These are phyloP conservation scores for Tyria jacobaeae DNA, from an alignment of 2,888 invertebrate genomes.

Conservation along the genomic window DNA sequence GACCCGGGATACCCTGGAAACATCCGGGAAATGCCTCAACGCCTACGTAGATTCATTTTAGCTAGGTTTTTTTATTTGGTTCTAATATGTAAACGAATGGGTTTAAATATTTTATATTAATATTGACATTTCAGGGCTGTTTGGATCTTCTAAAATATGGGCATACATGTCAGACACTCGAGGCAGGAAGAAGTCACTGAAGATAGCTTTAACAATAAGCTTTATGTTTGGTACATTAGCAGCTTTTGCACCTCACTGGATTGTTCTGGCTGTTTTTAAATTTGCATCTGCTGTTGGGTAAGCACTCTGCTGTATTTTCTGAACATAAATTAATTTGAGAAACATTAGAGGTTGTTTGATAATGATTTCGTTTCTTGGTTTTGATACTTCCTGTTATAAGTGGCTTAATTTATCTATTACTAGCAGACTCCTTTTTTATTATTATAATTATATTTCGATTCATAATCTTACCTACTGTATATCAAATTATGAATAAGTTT, in stretches of 20 bases:
- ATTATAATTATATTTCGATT: too few relatives aligned
- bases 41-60: too few relatives aligned
- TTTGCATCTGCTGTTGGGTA: constrained; percentile 7
- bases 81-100: too few relatives aligned
- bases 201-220: background rate
- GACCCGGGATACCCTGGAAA: too few relatives aligned
- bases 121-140: background rate
- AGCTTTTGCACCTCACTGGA: constrained; percentile 86
- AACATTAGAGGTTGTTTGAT: background rate
- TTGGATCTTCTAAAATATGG: constrained; percentile 2
- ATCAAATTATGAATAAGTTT: too few relatives aligned
- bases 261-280: constrained; percentile 71
- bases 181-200: constrained; percentile 3
- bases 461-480: too few relatives aligned
- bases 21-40: too few relatives aligned
- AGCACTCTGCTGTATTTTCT: background rate
- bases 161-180: constrained; percentile 4
- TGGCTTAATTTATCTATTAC: too few relatives aligned
- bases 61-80: too few relatives aligned
- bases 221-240: background rate
- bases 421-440: too few relatives aligned
- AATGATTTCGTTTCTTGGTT: background rate
- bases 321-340: too few relatives aligned
- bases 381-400: too few relatives aligned
- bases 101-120: background rate